Conservation (phyloP, 1,140 invertebrate species). For the Portunus trituberculatus region DNA sequence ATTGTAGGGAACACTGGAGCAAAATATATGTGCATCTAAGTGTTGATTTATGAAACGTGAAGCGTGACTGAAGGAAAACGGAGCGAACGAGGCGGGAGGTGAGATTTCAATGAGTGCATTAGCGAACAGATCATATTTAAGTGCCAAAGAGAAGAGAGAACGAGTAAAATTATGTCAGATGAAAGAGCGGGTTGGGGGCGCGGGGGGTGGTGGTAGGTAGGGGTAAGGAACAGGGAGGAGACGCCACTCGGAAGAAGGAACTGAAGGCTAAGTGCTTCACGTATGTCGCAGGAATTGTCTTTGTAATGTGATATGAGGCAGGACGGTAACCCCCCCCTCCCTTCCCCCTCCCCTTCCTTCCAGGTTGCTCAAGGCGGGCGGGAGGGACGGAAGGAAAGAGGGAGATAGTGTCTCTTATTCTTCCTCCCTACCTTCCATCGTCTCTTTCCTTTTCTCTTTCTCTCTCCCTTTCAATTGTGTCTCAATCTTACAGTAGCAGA, state of each 20-base stretch:
- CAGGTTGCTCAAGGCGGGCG: too few relatives aligned
- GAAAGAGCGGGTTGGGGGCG: slow-evolving; percentile 48
- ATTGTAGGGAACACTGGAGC: too few relatives aligned
- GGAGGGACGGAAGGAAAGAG: too few relatives aligned
- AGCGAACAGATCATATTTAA: slow-evolving; percentile 75
- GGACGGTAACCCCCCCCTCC: neutral
- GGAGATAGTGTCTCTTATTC: neutral
- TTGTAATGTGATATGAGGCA: slow-evolving; percentile 62
- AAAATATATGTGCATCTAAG: neutral
- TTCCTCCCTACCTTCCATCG: too few relatives aligned
- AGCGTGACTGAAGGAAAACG: neutral
- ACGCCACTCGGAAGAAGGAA: slow-evolving; percentile 52
- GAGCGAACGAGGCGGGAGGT: slow-evolving; percentile 44
- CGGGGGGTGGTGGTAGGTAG: neutral
- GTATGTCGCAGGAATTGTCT: slow-evolving; percentile 57
- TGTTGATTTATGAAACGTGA: slow-evolving; percentile 43
- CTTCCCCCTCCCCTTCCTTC: neutral
- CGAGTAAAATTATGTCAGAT: slow-evolving; percentile 72
- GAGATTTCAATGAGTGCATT: slow-evolving; percentile 76
- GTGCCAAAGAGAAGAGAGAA: slow-evolving; percentile 75
- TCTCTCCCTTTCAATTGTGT: too few relatives aligned
- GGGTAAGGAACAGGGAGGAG: neutral
- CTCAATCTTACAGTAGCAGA: too few relatives aligned
- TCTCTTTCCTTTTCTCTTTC: too few relatives aligned
- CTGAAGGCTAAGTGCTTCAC: slow-evolving; percentile 49